Evolutionary conservation across 2,888 invertebrate species (phyloP), one percentile per base, ranked within the genome.

Genomic region (Amphipyra berbera): DNA sequence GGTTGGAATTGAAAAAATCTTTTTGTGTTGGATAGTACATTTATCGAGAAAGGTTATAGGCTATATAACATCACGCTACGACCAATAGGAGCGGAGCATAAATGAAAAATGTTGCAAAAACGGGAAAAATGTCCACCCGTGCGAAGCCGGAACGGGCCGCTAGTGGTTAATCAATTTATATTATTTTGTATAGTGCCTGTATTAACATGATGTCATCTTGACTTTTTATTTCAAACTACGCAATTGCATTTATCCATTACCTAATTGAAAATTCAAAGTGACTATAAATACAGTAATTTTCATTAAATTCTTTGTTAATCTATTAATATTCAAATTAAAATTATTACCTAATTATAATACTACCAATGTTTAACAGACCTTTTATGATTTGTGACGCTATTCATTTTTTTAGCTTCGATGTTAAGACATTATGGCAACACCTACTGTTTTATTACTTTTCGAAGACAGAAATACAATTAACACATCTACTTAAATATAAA

Each of bases 381-480:
- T 49, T 48, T 41, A 60, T 46, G 58, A 66, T 48, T 44, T 47
- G 45, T 52, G 52, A 53, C 54, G 10, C 13, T 58, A 53, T 56
- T 53, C 41, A 27, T 55, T 47, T 66, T 76, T 44, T 56, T 48
- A 40, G 14, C 40, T 48, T 15, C 45, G 37, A 56, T 61, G 68
- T 61, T 47, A 65, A 61, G 63, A 66, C 67, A 66, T 68, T 75
- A 82, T 63, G 65, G 60, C 65, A 79, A 78, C 82, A 79, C 82
- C 83, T 81, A 86, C 85, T 84, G 85, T 84, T 84, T 86, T 83
- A 85, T 81, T 68, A 67, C 66, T 70, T 61, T 76, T 53, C 61
- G 54, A 59, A 74, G 47, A 49, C 58, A 61, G 58, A 40, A 35
- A 50, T 44, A 67, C 48, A 61, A 71, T 74, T 61, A 70, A 75